A percentile compares a stretch with the other conserved stretches of the same genome.
These are phyloP conservation scores for Craterocephalus amniculus DNA, from an alignment of 2,797 vertebrate genomes.

Conservation along the genomic window DNA sequence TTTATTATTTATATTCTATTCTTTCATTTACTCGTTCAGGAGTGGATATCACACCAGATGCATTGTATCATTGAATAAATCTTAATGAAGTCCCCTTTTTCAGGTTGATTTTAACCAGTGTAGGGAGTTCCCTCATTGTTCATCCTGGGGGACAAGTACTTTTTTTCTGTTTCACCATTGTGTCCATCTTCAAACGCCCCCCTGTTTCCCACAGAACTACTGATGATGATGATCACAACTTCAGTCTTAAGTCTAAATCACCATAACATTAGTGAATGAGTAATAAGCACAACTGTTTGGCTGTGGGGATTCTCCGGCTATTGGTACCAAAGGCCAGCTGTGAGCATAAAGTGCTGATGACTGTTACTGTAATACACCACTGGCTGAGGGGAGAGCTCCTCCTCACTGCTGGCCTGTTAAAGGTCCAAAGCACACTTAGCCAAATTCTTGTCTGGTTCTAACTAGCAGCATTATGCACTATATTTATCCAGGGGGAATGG, in stretches of 20 bases:
- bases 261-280: slow-evolving; percentile 34
- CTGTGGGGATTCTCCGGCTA: slow-evolving; percentile 6
- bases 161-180: slow-evolving; percentile 19
- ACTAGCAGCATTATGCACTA: slow-evolving; percentile 57
- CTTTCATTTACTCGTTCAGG: not conserved
- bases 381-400: slow-evolving; percentile 3
- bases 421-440: slow-evolving; percentile 36
- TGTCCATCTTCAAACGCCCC: slow-evolving; percentile 64
- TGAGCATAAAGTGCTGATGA: slow-evolving; percentile 48
- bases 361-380: slow-evolving; percentile 57
- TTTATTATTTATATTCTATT: not conserved
- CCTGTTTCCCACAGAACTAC: slow-evolving; percentile 69
- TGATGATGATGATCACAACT: slow-evolving; percentile 26
- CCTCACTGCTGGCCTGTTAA: slow-evolving; percentile 29
- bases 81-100: slow-evolving; percentile 24
- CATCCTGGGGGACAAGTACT: slow-evolving; percentile 20
- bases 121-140: slow-evolving; percentile 64
- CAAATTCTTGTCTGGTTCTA: slow-evolving; percentile 46
- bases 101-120: slow-evolving; percentile 50
- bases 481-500: slow-evolving; percentile 65
- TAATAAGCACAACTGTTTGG: slow-evolving; percentile 65
- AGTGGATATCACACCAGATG: not conserved
- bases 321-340: slow-evolving; percentile 51
- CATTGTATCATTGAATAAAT: not conserved
- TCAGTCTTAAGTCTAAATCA: slow-evolving; percentile 40